These are phyloP conservation scores for Erethizon dorsatum DNA, from an alignment of 2,797 vertebrate species.

Conservation along the genomic window DNA sequence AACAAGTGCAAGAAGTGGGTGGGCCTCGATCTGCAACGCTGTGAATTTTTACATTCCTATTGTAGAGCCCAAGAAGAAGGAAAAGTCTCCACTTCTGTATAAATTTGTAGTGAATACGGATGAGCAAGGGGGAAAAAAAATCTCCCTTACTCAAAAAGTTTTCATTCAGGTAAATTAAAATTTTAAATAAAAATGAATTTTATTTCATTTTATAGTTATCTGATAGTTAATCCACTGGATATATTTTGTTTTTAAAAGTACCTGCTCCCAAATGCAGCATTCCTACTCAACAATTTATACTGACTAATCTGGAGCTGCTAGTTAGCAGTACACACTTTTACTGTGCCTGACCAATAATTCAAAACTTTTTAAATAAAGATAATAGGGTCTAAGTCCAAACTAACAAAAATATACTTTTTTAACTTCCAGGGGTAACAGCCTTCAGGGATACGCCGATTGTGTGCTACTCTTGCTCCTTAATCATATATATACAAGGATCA, in stretches of 20 bases:
- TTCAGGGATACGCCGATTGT: neutral
- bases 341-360: neutral
- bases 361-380: neutral
- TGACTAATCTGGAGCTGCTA: neutral
- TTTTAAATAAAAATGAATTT: slow-evolving; percentile 60
- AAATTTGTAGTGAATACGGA: neutral
- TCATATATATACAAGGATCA: neutral
- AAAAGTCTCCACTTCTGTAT: neutral
- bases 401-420: neutral
- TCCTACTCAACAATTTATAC: slow-evolving; percentile 29
- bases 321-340: neutral
- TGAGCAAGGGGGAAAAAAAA: neutral
- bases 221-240: neutral
- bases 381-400: neutral
- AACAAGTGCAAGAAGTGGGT: neutral
- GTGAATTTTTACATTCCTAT: neutral
- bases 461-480: neutral
- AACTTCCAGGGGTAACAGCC: neutral
- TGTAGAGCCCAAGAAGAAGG: slow-evolving; percentile 16
- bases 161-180: slow-evolving; percentile 4
- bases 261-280: neutral
- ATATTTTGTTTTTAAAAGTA: neutral
- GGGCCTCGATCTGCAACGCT: neutral
- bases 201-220: slow-evolving; percentile 1
- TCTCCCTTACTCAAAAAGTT: slow-evolving; percentile 18